Conservation (phyloP, 2,113 vertebrate species). For the Misgurnus anguillicaudatus region DNA sequence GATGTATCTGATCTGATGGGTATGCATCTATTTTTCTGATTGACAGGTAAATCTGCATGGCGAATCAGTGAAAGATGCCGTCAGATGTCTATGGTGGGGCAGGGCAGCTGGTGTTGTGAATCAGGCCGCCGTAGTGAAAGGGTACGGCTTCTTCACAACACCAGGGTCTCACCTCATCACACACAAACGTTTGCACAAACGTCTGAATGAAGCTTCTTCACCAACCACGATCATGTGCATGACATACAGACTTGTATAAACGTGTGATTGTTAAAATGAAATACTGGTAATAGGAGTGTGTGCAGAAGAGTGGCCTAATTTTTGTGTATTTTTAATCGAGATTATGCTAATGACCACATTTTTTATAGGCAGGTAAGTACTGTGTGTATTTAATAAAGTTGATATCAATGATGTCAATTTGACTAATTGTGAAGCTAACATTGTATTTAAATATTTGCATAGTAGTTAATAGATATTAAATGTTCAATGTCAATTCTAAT, state of each 20-base stretch:
- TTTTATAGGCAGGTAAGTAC: neutral
- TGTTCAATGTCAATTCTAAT: neutral
- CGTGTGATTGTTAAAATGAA: neutral
- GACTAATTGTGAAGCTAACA: neutral
- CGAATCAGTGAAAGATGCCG: neutral
- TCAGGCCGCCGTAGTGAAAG: constrained; percentile 89
- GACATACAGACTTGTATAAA: neutral
- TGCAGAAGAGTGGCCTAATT: neutral
- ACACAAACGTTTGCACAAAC: constrained; percentile 46
- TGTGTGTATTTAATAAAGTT: neutral
- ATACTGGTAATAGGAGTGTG: too few relatives aligned
- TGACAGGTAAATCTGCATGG: constrained; percentile 22
- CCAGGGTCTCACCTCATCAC: constrained; percentile 87
- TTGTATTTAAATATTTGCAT: neutral
- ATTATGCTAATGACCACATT: neutral
- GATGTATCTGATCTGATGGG: neutral
- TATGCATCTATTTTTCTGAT: constrained; percentile 10
- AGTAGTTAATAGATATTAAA: too few relatives aligned
- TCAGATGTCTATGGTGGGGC: constrained; percentile 70
- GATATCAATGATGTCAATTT: neutral
- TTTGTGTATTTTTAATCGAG: neutral
- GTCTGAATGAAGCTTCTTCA: neutral
- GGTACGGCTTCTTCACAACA: constrained; percentile 99
- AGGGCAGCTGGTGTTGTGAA: constrained; percentile 99
- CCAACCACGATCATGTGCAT: neutral